Evolutionary conservation across 2,888 invertebrate species (phyloP).

Genomic region (Lomographa bimaculata): DNA sequence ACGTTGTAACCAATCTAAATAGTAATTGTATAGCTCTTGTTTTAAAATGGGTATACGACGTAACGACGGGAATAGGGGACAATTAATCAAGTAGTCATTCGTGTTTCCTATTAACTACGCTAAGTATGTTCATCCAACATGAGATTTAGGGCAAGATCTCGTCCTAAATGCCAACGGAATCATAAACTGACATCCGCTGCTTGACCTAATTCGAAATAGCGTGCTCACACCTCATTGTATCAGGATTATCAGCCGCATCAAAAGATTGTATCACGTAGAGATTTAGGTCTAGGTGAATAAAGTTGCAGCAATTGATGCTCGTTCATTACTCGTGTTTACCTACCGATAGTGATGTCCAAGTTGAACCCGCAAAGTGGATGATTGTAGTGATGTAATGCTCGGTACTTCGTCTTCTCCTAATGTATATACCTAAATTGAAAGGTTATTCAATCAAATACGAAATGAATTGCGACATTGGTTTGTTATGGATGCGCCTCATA

Average conservation of each 20-base stretch:
- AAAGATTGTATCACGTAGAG: conserved; percentile 15
- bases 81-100: too few species aligned
- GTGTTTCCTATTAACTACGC: too few species aligned
- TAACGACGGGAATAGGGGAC: too few species aligned
- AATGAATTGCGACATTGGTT: conserved; percentile 6
- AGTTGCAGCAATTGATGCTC: conserved; percentile 6
- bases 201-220: conserved; percentile 32
- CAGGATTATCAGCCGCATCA: conserved; percentile 24
- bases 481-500: too few species aligned
- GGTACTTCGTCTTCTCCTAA: conserved; percentile 88
- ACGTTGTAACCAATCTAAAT: too few species aligned
- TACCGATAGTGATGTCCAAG: conserved; percentile 59
- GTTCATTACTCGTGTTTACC: conserved; percentile 17
- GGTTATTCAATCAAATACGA: conserved; percentile 13
- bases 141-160: conserved; percentile 15
- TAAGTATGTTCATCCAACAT: conserved; percentile 9
- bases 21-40: too few species aligned
- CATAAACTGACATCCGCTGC: conserved; percentile 24
- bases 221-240: conserved; percentile 27
- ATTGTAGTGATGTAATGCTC: conserved; percentile 85
- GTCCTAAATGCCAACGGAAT: conserved; percentile 18
- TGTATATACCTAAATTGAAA: conserved; percentile 80
- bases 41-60: too few species aligned
- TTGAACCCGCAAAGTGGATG: conserved; percentile 81
- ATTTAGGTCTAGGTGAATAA: conserved; percentile 32